Evolutionary conservation across 35 echinoderm and acorn worm genomes (phyloP).

Genomic region (Chiridota heheva): DNA sequence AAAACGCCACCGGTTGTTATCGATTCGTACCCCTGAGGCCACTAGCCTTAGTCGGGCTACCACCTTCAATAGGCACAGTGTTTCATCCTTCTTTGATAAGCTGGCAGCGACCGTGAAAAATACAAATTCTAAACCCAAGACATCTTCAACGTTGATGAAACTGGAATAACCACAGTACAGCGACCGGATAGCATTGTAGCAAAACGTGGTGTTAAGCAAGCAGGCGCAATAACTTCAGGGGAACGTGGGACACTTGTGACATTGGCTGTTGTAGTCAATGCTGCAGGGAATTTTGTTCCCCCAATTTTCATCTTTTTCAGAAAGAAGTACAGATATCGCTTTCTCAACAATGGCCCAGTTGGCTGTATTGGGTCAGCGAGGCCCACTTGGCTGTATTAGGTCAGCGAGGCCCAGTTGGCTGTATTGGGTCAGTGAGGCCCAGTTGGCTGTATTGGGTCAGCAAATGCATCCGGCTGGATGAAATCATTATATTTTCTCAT

Average conservation of each 20-base stretch:
- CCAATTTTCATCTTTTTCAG: conserved; percentile 38
- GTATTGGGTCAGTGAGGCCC: too few relatives aligned
- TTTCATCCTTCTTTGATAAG: conserved; percentile 3
- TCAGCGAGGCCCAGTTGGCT: too few relatives aligned
- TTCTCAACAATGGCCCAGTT: conserved; percentile 23
- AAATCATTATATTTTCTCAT: conserved; percentile 14
- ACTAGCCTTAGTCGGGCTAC: conserved; percentile 14
- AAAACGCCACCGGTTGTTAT: neutral
- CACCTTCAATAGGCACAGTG: conserved; percentile 20
- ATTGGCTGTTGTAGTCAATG: conserved; percentile 24
- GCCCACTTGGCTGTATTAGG: too few relatives aligned
- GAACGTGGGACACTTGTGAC: conserved; percentile 39
- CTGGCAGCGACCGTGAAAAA: neutral
- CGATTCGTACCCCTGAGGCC: conserved; percentile 31
- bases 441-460: too few relatives aligned
- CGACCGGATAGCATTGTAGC: conserved; percentile 22
- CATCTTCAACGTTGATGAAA: conserved; percentile 53
- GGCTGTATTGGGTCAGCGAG: neutral
- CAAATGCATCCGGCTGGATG: conserved; percentile 43
- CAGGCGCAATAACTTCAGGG: conserved; percentile 6
- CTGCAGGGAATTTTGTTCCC: conserved; percentile 1
- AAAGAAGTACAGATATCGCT: conserved; percentile 25
- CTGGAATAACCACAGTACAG: conserved; percentile 38
- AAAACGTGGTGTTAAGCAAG: conserved; percentile 38
- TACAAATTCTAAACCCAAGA: conserved; percentile 4